Percentiles rank a stretch among this genome's conserved stretches.
Evolutionary conservation across 92 coral and sea anemone genomes (phyloP).

Genomic region (Umimayanthus kanabou): DNA sequence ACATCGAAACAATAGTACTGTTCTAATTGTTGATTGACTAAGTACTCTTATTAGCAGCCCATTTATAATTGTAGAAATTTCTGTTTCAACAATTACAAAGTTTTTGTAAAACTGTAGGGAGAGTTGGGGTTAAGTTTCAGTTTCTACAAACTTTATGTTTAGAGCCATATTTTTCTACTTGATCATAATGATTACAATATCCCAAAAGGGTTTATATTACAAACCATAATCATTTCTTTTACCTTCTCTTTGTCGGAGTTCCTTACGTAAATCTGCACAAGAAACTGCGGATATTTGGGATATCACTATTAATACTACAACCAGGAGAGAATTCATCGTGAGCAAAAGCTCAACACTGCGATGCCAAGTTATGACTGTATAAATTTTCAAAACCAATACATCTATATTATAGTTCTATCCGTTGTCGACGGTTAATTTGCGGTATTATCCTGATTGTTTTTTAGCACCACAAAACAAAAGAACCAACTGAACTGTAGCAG

Average conservation of each 20-base stretch:
- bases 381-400: no score
- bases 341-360: not conserved
- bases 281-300: not conserved
- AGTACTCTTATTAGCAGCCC: no score
- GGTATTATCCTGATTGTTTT: not conserved
- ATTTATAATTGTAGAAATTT: no score
- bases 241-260: not conserved
- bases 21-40: no score
- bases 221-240: not conserved
- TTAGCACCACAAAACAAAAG: constrained; percentile 9
- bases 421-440: not conserved
- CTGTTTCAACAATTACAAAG: not conserved
- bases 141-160: not conserved
- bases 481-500: constrained; percentile 16
- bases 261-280: constrained; percentile 11
- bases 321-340: not conserved
- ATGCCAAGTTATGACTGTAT: not conserved
- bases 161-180: not conserved
- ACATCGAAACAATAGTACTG: no score
- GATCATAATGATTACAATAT: not conserved
- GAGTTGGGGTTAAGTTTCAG: not conserved
- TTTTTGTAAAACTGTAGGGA: not conserved
- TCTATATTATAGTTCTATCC: not conserved
- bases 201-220: not conserved
- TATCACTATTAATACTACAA: not conserved